Base-by-base conservation (phyloP, 64 coral and sea anemone species). In the Actinia tenebrosa region DNA sequence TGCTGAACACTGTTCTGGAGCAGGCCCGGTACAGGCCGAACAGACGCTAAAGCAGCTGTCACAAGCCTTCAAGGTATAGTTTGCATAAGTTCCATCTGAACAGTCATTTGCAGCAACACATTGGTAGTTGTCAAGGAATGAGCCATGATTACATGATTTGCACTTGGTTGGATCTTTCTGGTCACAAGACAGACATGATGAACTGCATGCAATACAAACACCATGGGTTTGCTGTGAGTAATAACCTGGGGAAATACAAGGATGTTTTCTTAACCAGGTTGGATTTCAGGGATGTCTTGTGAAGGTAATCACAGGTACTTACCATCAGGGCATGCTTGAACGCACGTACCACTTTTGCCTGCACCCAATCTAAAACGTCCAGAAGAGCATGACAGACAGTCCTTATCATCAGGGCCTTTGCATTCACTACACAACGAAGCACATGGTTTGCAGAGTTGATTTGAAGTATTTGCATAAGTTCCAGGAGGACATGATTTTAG, bases 301-400 rank as follows among this genome's bases (percentile, higher is more conserved):
- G 7, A 50, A 50, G 47, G 7, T 50, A 50, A 50, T 50, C 4
- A 8, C 47, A 50, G 75, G 44, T 78, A 63, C 86, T 61, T 94
- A 98, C 96, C 96, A 80, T 91, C 62, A 79, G 97, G 97, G 43
- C 97, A 99, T 37, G 53, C 88, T 64, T 72, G 56, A 2, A 79
- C 62, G 89, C 97, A 99, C 45, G 42, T 66, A 1, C 93, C 93
- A 71, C 66, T 68, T 7, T 69, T 84, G 9, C 44, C 22, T 66
- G 10, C 61, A 4, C 83, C 86, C 11, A 90, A 52, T 60, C 91
- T 92, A 68, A 86, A 87, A 8, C 87, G 83, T 14, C 91, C 93
- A 71, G 91, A 77, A 43, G 68, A 80, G 64, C 97, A 99, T n/a
- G 91, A 89, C 72, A 78, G 37, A 80, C 97, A 99, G 59, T 99